Base-by-base conservation (phyloP, 2,888 invertebrate species). In the Mycogona germanica region DNA sequence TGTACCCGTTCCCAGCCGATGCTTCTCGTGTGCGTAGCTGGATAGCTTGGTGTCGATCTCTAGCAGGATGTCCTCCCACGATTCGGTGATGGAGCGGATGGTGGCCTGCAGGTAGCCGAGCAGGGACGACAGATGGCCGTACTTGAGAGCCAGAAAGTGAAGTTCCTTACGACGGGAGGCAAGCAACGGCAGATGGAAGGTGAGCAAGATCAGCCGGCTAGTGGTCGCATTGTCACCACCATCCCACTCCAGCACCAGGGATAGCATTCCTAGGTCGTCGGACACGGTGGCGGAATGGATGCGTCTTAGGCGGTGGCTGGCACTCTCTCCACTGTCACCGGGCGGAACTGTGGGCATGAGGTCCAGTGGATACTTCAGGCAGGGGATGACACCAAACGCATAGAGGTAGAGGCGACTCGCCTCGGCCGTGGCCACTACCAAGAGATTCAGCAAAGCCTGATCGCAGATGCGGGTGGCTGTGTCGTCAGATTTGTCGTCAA, bases 41-140 rank as follows among this genome's bases (percentile, higher is more conserved):
- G 86, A 81, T 62, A 96, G 77, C 72, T 95, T 95, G 46, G 85
- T 82, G 67, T 95, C 93, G 82, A 95, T 87, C 73, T 95, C 93
- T 41, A 92, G 68, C 35, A 95, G 74, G 63, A 93, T 88, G 59
- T 87, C 89, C 68, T 95, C 95, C 91, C 92, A 95, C 0, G 91
- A 86, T 71, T 93, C 93, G 37, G 78, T 81, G 60, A 91, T 82
- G 6, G 84, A 82, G 61, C 79, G 78, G 70, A 89, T 82, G 0
- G 87, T 86, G 61, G 81, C 80, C 52, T 81, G 80, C 30, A 88
- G 66, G 60, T 76, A 76, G 64, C 78, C 78, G 64, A 85, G 73
- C 38, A 88, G 76, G 62, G 81, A 53, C 7, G 53, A 35, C n/a
- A 53, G n/a, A 64, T 83, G 80, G 6, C 82, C 80, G 69, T 85